phyloP scores from a whole-genome alignment of 2,797 vertebrate genomes.

The Protonibea diacanthus region DNA sequence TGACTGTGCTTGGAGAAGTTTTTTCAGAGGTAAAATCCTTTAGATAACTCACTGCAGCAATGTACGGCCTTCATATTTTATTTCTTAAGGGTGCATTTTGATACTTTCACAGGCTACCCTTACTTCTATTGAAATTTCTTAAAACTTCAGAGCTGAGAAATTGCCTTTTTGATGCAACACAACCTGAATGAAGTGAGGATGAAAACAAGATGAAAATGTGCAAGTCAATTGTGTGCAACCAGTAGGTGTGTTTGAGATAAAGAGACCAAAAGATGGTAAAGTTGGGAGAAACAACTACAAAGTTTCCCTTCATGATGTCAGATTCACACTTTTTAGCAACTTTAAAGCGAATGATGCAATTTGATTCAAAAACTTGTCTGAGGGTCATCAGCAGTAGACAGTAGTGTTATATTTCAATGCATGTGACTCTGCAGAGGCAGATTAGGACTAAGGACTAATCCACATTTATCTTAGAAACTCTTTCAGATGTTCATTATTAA shows the following conservation, averaged over 20 bases:
- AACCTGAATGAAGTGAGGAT: neutral
- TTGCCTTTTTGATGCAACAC: constrained; percentile 5
- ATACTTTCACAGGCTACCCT: neutral
- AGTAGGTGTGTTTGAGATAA: neutral
- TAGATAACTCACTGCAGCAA: neutral
- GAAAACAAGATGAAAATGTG: constrained; percentile 28
- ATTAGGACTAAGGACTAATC: no score
- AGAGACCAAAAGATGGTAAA: constrained; percentile 12
- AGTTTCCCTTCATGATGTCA: constrained; percentile 1
- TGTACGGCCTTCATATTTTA: neutral
- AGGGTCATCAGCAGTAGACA: neutral
- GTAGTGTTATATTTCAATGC: neutral
- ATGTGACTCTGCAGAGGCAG: neutral
- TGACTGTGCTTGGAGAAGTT: neutral
- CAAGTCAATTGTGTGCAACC: constrained; percentile 3
- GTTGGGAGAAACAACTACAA: constrained; percentile 11
- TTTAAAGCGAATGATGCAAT: constrained; percentile 4
- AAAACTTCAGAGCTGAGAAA: constrained; percentile 8
- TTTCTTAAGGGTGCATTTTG: neutral
- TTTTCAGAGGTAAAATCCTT: neutral
- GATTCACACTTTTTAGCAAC: neutral
- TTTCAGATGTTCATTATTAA: constrained; percentile 22
- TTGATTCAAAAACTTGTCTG: constrained; percentile 5
- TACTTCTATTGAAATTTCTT: neutral
- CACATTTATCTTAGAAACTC: constrained; percentile 9